Conservation (phyloP, 2,797 vertebrate genomes). For the Furcifer pardalis region DNA sequence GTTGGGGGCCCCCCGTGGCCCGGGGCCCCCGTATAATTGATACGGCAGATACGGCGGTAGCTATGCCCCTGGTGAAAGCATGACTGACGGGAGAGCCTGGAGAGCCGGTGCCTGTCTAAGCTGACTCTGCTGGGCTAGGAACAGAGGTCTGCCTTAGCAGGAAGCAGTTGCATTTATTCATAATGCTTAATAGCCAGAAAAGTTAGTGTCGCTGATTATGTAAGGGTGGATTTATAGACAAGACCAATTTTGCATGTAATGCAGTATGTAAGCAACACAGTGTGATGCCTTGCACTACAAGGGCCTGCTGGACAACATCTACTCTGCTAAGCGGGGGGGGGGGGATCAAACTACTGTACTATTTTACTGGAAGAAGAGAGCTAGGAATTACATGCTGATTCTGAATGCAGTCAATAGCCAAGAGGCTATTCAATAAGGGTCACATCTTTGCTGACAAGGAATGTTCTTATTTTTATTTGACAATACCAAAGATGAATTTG, state of each 20-base stretch:
- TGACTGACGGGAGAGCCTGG: background rate
- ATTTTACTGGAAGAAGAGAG: background rate
- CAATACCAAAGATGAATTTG: background rate
- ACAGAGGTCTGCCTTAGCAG: background rate
- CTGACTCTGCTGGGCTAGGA: background rate
- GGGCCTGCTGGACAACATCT: background rate
- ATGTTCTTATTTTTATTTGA: background rate
- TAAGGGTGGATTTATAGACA: background rate
- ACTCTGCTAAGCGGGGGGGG: no score
- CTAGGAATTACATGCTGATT: background rate
- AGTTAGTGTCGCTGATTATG: background rate
- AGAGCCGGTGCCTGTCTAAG: background rate
- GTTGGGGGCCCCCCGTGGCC: no score
- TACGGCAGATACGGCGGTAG: no score
- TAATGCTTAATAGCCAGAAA: background rate
- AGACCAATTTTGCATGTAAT: background rate
- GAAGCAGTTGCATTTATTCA: background rate
- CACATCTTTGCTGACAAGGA: background rate
- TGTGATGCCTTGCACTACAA: accelerated
- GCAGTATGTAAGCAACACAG: no score
- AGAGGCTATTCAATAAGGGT: background rate
- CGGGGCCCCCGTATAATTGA: no score
- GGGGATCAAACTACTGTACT: no score
- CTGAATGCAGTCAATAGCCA: background rate
- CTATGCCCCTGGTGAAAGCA: no score